Conservation (phyloP, 2,797 vertebrate species). For the Helarctos malayanus region DNA sequence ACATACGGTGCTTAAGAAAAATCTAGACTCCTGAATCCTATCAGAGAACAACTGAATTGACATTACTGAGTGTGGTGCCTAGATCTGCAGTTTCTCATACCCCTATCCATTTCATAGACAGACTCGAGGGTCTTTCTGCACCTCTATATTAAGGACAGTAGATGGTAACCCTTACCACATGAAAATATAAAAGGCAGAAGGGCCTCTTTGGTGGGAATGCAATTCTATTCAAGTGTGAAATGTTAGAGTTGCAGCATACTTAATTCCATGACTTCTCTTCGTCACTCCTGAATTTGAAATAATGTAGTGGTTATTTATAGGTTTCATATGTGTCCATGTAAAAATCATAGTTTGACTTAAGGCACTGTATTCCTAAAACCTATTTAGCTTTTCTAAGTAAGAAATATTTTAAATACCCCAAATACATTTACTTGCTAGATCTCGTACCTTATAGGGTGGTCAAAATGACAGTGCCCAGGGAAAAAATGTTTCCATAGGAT, state of each 20-base stretch:
- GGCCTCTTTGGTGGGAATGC: background rate
- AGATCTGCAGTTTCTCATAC: background rate
- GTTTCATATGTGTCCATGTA: background rate
- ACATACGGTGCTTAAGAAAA: background rate
- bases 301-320: background rate
- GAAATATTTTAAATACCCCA: slow-evolving; percentile 36
- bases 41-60: background rate
- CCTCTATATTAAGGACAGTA: background rate
- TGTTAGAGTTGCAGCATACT: background rate
- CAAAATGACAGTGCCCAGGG: background rate
- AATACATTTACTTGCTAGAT: slow-evolving; percentile 59
- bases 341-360: slow-evolving; percentile 21
- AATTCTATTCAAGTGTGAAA: background rate
- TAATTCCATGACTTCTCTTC: background rate
- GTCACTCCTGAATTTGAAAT: slow-evolving; percentile 32
- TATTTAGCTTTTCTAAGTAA: slow-evolving; percentile 34
- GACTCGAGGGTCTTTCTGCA: background rate
- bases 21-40: background rate
- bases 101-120: background rate
- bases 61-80: background rate
- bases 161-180: background rate
- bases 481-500: background rate
- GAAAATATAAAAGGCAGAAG: background rate
- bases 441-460: background rate
- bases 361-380: slow-evolving; percentile 29